Conservation (phyloP, 2,113 vertebrate species). For the Halichoeres trimaculatus region DNA sequence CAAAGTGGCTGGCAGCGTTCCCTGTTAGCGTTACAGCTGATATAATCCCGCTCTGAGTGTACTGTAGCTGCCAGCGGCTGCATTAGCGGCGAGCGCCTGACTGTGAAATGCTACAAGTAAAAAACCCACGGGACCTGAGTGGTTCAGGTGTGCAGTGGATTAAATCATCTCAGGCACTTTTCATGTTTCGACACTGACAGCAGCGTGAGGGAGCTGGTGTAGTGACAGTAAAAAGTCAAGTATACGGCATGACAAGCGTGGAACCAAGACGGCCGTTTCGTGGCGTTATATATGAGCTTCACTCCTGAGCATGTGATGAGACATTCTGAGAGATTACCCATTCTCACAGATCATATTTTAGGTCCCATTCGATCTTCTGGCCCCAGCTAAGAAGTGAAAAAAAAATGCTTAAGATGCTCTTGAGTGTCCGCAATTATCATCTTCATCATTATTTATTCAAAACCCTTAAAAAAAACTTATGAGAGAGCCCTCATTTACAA, state of each 20-base stretch:
- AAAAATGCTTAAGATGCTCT: neutral
- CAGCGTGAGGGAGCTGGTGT: conserved; percentile 37
- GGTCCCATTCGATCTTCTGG: neutral
- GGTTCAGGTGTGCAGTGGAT: conserved; percentile 65
- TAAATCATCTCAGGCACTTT: conserved; percentile 57
- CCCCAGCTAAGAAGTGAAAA: neutral
- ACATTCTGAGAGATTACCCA: neutral
- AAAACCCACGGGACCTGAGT: conserved; percentile 51
- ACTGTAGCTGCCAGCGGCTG: conserved; percentile 60
- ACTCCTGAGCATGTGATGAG: neutral
- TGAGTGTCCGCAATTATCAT: neutral
- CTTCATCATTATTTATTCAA: neutral
- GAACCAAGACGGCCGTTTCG: neutral
- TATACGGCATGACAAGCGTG: conserved; percentile 6
- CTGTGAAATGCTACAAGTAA: conserved; percentile 66
- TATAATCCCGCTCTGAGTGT: conserved; percentile 66
- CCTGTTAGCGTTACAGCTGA: conserved; percentile 69
- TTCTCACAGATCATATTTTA: neutral
- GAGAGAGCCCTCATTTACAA: neutral
- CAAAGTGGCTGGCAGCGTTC: conserved; percentile 70
- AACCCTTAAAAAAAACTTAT: neutral
- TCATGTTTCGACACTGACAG: conserved; percentile 31
- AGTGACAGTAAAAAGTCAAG: conserved; percentile 17
- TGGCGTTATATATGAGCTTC: neutral
- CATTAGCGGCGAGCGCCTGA: conserved; percentile 63